phyloP scores from a whole-genome alignment of 2,113 vertebrate genomes.

The Lagopus muta region DNA sequence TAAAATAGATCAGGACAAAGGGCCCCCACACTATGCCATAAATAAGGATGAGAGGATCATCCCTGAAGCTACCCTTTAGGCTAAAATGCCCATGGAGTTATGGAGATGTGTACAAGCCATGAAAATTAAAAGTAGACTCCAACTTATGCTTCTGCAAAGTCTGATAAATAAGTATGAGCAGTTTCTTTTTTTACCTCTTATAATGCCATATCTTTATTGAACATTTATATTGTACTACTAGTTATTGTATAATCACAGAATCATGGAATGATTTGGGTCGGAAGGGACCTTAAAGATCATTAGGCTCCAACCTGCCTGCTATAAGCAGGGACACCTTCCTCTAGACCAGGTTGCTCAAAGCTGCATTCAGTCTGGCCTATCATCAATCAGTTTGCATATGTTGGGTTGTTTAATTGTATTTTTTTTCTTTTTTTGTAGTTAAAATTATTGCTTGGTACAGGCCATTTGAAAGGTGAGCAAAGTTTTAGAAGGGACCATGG shows the following conservation, averaged over 20 bases:
- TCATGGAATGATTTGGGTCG: too few species aligned
- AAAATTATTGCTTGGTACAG: neutral
- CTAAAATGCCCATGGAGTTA: neutral
- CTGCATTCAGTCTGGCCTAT: too few species aligned
- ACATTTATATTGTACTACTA: neutral
- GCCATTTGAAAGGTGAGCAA: neutral
- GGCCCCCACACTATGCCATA: neutral
- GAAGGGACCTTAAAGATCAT: too few species aligned
- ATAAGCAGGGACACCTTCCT: too few species aligned
- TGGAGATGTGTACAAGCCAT: neutral
- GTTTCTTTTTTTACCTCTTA: neutral
- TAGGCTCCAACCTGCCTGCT: too few species aligned
- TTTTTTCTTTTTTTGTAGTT: neutral
- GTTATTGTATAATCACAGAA: neutral
- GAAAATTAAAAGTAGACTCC: neutral
- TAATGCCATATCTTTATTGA: neutral
- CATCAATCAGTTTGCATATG: neutral
- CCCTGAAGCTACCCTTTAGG: neutral
- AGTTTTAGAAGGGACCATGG: neutral
- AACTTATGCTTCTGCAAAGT: neutral
- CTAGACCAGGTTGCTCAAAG: too few species aligned
- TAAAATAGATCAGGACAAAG: neutral
- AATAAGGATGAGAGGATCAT: neutral
- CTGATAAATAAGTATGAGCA: neutral
- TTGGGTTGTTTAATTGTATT: neutral